A percentile compares a stretch with the other conserved stretches of the same genome.
phyloP scores from a whole-genome alignment of 1,140 invertebrate species.

The Aradophagus sp. region DNA sequence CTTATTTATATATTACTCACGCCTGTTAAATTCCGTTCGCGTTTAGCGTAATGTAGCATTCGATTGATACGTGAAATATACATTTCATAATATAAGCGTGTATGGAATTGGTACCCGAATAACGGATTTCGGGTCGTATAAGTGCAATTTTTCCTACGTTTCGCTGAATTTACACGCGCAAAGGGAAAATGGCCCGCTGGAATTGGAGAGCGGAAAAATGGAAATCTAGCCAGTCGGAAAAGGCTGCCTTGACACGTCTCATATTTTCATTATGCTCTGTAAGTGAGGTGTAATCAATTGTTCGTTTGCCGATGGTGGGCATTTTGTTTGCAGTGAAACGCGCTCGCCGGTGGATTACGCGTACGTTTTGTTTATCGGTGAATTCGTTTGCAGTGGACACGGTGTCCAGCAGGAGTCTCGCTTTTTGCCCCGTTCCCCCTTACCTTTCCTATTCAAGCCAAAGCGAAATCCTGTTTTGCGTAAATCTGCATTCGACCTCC shows the following conservation, averaged over 20 bases:
- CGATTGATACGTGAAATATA: no score
- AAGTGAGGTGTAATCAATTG: slow-evolving; percentile 27
- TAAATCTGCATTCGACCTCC: slow-evolving; percentile 67
- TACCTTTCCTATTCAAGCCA: slow-evolving; percentile 15
- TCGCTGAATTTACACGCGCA: no score
- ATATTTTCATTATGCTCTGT: slow-evolving; percentile 6
- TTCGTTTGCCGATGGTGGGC: slow-evolving; percentile 13
- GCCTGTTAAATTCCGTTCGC: no score
- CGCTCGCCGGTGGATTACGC: slow-evolving; percentile 49
- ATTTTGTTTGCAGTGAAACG: slow-evolving; percentile 34
- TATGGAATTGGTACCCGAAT: no score
- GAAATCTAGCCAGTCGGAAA: background rate
- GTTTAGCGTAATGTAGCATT: no score
- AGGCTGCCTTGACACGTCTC: no score
- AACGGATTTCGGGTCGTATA: no score
- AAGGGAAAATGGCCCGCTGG: no score
- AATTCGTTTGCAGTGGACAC: slow-evolving; percentile 48
- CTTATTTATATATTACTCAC: no score
- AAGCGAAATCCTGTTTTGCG: slow-evolving; percentile 64
- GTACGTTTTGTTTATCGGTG: slow-evolving; percentile 52
- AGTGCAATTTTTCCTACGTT: no score
- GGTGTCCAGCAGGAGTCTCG: slow-evolving; percentile 47
- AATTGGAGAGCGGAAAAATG: background rate
- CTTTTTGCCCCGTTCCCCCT: slow-evolving; percentile 14
- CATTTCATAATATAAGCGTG: no score